Evolutionary conservation across 2,888 invertebrate genomes (phyloP), one percentile per base, ranked within the genome.

Genomic region (Alcis repandata): DNA sequence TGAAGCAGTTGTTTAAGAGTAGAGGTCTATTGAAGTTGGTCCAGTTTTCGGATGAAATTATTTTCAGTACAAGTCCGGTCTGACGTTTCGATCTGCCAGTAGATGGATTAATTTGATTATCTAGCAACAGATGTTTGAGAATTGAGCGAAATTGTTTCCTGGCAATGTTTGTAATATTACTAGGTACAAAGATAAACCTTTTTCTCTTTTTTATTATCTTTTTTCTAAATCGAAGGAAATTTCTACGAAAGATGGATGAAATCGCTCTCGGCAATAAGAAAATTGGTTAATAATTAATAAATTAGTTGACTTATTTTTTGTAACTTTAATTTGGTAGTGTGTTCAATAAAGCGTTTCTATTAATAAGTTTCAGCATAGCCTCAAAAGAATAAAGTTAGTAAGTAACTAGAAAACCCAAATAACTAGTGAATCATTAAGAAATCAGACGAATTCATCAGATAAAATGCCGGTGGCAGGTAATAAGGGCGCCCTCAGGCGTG

Each of bases 71-170:
- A 84, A 83, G 87, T 84, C 83, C 85, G 81, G 80, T 74, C 87
- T 92, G 92, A 91, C 92, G 89, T 92, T 93, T 92, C 92, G 92
- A 92, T 93, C 88, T 88, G 88, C 83, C 87, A 83, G 86, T 86
- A 91, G 92, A 93, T 93, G 92, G 92, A 92, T 93, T 92, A 91
- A 92, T 92, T 91, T 91, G 92, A 93, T 93, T 90, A 92, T 84
- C 79, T 85, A 71, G 79, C 83, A 88, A 85, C 92, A 92, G 91
- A 91, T 92, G 92, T 51, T 61, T 20, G 56, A 27, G 70, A 70
- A 57, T 63, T 63, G 45, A 36, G n/a, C 32, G 48, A 60, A 48
- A 63, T 38, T 53, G 43, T 48, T 60, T 59, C 48, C 46, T 43
- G 17, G 38, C 38, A 48, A n/a, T 36, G 38, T 52, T 59, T 40